Base-by-base conservation (phyloP, 2,113 vertebrate species). In the Nymphicus hollandicus region DNA sequence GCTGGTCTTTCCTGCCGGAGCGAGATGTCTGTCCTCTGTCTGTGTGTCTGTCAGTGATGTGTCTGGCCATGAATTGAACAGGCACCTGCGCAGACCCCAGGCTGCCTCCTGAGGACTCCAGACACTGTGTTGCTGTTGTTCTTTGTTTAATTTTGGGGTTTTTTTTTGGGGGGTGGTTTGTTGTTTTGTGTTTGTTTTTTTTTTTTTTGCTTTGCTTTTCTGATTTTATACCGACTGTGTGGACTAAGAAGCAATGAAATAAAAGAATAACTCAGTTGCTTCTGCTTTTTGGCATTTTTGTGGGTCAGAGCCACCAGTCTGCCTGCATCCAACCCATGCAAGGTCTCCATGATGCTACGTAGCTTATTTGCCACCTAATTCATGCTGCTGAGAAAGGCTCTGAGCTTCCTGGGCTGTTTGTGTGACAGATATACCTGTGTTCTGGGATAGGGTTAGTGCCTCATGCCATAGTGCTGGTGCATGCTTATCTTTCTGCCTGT, bases 191-290 rank as follows among this genome's bases (percentile, higher is more conserved):
- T 83, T 44, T 52, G 56, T 72, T 85, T 41, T 41, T 72, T 84
- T 72, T 84, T 86, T 89, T 89, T 94, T 91, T 66, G 91, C 97
- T 97, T 97, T 69, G 96, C 97, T 96, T 97, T 97, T 95, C 97
- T 98, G 98, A 97, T 98, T 98, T 98, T 98, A 96, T 98, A 98
- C 97, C 97, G 28, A 98, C 81, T 87, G 98, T 98, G 97, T 98
- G 98, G 96, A 98, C 98, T 98, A 98, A 98, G 97, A 97, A 96
- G 97, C 97, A 97, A 97, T 97, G 95, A 98, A 98, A 98, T 98
- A 98, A 98, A 98, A 97, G 96, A 98, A 96, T 98, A 98, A 98
- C 98, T 98, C 96, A 95, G 37, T 46, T 80, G 81, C 88, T 86
- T 96, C 81, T 90, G 50, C 27, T 63, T 77, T 80, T 47, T 81